Conservation (phyloP, 2,888 invertebrate genomes). For the Andricus quercusramuli region DNA sequence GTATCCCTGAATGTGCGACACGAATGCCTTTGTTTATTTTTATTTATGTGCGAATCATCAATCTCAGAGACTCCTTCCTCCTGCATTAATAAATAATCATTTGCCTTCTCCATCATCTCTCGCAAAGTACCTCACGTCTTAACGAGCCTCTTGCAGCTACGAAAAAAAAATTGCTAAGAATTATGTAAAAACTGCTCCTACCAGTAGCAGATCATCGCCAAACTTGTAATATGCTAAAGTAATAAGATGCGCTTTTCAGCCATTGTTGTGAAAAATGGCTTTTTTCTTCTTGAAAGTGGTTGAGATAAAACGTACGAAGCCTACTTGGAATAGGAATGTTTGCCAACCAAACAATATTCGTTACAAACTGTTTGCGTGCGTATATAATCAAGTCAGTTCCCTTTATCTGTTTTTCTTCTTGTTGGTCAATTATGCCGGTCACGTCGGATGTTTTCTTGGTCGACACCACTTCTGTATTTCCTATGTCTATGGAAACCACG, state of each 20-base stretch:
- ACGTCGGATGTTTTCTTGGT: constrained; percentile 2
- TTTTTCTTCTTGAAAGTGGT: not conserved
- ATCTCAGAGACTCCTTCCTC: not conserved
- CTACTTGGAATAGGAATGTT: not conserved
- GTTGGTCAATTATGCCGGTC: constrained; percentile 5
- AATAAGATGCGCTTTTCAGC: no score
- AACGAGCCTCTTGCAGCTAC: not conserved
- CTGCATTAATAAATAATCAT: constrained; percentile 5
- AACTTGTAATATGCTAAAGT: no score
- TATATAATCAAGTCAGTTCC: constrained; percentile 1
- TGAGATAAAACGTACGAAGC: not conserved
- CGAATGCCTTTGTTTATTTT: not conserved
- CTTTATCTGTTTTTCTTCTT: constrained; percentile 8
- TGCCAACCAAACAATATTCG: not conserved
- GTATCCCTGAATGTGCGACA: not conserved
- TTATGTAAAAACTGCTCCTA: not conserved
- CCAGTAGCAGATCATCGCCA: no score
- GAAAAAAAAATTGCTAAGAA: not conserved
- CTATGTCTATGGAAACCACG: not conserved
- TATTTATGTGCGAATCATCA: not conserved
- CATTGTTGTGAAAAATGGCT: no score
- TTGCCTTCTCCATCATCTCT: not conserved
- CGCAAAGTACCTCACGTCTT: not conserved
- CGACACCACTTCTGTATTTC: not conserved
- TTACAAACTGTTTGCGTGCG: not conserved